Base-by-base conservation (phyloP, 2,797 vertebrate species). In the Onychomys torridus region DNA sequence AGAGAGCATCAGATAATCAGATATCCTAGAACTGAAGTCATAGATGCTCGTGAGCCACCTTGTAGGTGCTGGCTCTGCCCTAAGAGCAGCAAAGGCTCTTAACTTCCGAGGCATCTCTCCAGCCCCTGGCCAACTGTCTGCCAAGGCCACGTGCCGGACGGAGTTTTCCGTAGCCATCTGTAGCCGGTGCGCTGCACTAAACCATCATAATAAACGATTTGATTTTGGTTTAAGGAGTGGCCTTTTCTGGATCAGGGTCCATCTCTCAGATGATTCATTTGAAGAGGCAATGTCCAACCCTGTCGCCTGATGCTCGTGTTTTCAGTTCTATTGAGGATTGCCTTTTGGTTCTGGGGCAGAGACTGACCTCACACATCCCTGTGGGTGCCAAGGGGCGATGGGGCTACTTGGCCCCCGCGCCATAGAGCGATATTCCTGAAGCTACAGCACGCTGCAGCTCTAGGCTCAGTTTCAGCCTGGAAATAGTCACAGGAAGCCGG, bases 101-200 rank as follows among this genome's bases (percentile, higher is more conserved):
- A 17, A 27, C 65, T 27, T 40, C 52, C 21, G 52, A 59, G 16
- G n/a, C 67, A 57, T 43, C n/a, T 73, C n/a, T 73, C 16, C n/a
- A 75, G n/a, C 69, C 52, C 37, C 69, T 75, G 76, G 61, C 49
- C 92, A 83, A 91, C 52, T 13, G 34, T 63, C 49, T 95, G 94
- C 61, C 52, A 91, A 85, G 59, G 21, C 43, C 52, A 90, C n/a
- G 8, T 27, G 32, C 57, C 69, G 3, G 9, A 59, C 69, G 3
- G 9, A 59, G 27, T 85, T 90, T 75, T 69, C 63, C 76, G 7
- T 49, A 69, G 43, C 65, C 63, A 55, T 93, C 77, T 55, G 49
- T 63, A 61, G 71, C 46, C 21, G 49, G 34, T 32, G 75, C 32
- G 17, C 29, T 69, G 65, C n/a, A 25, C 17, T 65, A 49, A 40